Evolutionary conservation across 2,113 vertebrate genomes (phyloP).

Genomic region (Isurus oxyrinchus): DNA sequence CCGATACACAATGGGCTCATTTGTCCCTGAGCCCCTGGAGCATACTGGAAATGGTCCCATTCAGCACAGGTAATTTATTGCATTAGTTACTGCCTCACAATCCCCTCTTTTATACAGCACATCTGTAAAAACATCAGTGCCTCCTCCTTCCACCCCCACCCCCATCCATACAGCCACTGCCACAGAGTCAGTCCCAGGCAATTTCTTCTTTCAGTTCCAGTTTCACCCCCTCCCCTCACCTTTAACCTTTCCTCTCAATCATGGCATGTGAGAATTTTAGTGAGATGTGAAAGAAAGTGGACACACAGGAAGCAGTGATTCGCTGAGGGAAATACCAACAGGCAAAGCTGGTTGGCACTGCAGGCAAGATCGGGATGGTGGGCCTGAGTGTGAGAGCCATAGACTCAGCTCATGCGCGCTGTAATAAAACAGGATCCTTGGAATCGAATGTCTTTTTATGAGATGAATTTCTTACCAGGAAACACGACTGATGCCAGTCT

Average conservation of each 20-base stretch:
- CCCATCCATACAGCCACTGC: neutral
- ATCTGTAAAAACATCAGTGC: conserved; percentile 35
- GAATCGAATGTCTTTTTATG: neutral
- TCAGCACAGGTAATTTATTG: conserved; percentile 33
- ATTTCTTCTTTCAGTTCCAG: neutral
- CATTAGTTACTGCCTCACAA: conserved; percentile 28
- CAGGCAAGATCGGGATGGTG: neutral
- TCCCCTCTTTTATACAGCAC: conserved; percentile 32
- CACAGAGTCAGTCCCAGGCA: neutral
- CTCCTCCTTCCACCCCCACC: conserved; percentile 10
- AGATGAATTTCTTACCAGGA: neutral
- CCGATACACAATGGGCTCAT: conserved; percentile 25
- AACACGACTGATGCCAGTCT: neutral
- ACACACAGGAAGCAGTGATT: neutral
- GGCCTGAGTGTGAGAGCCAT: too few relatives aligned
- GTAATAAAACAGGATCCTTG: neutral
- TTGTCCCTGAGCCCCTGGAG: conserved; percentile 28
- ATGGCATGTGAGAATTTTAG: neutral
- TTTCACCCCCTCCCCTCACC: neutral
- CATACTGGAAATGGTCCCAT: neutral
- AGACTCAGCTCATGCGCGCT: neutral
- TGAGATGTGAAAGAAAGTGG: neutral
- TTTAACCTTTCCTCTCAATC: neutral
- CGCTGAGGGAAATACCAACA: neutral
- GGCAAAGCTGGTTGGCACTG: neutral